Base-by-base conservation (phyloP, 2,888 invertebrate genomes). In the Rambutsinella grinnellia region DNA sequence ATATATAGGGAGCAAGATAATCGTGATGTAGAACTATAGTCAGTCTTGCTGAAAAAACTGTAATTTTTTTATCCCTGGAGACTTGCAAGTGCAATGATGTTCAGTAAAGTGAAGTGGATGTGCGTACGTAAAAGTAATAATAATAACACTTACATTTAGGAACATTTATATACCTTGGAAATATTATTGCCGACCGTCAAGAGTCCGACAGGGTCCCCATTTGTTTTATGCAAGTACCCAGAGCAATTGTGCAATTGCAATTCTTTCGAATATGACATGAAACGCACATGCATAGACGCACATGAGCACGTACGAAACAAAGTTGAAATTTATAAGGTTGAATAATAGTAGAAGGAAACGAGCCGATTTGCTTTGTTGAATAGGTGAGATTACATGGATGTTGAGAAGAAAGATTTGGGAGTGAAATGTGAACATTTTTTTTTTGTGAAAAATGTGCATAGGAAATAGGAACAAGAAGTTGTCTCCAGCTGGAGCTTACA, bases 321-420 rank as follows among this genome's bases (percentile, higher is more conserved):
- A n/a, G 65, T 71, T 62, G 65, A 63, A 71, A 63, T 58, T 65
- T 44, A 51, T 63, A 65, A 51, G 28, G 62, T 28, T 70, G 61
- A 70, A 62, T 71, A 49, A 71, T 63, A 57, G 44, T 26, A 6
- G 46, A 19, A n/a, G 71, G 49, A 70, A 70, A 71, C 56, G 71
- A 71, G 65, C 65, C 57, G 63, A 71, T 71, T 71, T 58, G 49
- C 65, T 51, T 54, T 56, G 57, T 46, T 65, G 58, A 53, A 71
- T 70, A 47, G 62, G 26, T 62, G 56, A 57, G 70, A 70, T 70
- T 70, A 70, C 70, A 70, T 56, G 21, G 21, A 2, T 19, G 47
- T 47, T 69, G 69, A 69, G 60, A 61, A 69, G 60, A 44, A 69
- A 61, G 61, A 49, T 68, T 44, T 8, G 8, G 44, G 44, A 10